A percentile compares a stretch with the other conserved stretches of the same genome.
Conservation (phyloP, 2,888 invertebrate species). For the Scrobipalpa costella region DNA sequence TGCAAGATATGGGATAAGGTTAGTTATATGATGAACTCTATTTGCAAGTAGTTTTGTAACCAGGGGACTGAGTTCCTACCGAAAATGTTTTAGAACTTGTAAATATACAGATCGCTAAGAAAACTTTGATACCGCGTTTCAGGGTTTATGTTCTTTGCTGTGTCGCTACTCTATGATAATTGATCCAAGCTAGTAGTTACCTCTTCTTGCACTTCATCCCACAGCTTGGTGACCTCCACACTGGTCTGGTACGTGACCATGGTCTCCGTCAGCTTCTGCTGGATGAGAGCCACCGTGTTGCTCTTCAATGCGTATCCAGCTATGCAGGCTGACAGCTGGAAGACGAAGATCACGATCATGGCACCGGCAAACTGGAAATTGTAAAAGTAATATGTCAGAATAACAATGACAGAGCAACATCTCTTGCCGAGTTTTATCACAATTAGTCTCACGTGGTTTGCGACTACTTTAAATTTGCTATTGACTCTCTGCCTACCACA, state of each 20-base stretch:
- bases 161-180: no score
- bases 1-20: no score
- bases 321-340: slow-evolving; percentile 89
- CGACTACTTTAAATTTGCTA: no score
- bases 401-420: no score
- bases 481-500: no score
- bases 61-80: no score
- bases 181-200: slow-evolving; percentile 54
- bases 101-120: no score
- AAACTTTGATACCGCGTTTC: background rate
- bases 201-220: slow-evolving; percentile 83
- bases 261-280: slow-evolving; percentile 72
- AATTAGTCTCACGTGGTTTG: no score
- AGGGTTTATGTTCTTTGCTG: background rate
- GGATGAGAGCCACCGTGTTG: slow-evolving; percentile 78
- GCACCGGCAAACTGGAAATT: slow-evolving; percentile 83
- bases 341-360: slow-evolving; percentile 85
- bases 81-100: no score
- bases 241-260: slow-evolving; percentile 70
- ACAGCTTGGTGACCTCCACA: slow-evolving; percentile 70
- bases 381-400: background rate
- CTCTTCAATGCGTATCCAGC: slow-evolving; percentile 84
- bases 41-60: no score
- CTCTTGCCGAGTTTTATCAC: no score
- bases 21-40: no score